A percentile compares a stretch with the other conserved stretches of the same genome.
Evolutionary conservation across 2,113 vertebrate species (phyloP).

Genomic region (Naja naja): DNA sequence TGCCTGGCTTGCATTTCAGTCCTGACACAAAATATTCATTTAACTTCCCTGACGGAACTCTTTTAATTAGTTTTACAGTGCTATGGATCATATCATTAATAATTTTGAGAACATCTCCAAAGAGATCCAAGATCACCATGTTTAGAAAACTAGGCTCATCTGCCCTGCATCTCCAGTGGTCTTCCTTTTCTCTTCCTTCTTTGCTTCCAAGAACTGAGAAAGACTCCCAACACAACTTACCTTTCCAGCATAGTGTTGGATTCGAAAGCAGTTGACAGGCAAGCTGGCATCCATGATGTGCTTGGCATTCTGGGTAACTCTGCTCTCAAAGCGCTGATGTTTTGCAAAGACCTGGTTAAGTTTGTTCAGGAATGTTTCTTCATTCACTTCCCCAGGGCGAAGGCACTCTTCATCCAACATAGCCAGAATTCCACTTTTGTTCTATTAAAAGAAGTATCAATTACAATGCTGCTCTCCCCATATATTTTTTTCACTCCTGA

Average conservation of each 20-base stretch:
- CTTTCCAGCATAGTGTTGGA: conserved; percentile 80
- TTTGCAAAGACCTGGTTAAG: conserved; percentile 65
- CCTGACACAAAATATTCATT: background rate
- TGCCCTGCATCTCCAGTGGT: background rate
- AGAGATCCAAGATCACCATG: background rate
- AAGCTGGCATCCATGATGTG: conserved; percentile 63
- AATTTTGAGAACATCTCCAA: background rate
- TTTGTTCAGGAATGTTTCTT: conserved; percentile 75
- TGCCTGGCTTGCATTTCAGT: background rate
- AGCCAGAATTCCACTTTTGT: conserved; percentile 71
- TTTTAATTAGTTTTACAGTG: background rate
- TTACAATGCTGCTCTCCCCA: background rate
- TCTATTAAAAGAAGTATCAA: conserved; percentile 11
- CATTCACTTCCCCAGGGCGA: conserved; percentile 72
- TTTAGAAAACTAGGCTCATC: background rate
- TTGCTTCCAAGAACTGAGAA: background rate
- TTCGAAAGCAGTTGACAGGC: conserved; percentile 66
- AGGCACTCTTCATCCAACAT: conserved; percentile 81
- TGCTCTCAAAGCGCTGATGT: conserved; percentile 74
- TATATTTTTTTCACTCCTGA: rapidly evolving
- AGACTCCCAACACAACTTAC: conserved; percentile 43
- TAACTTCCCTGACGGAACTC: background rate
- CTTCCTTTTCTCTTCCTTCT: background rate
- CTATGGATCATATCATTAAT: background rate
- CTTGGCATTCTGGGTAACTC: conserved; percentile 69